Evolutionary conservation across 2,888 invertebrate genomes (phyloP).

Genomic region (Trichopria drosophilae): DNA sequence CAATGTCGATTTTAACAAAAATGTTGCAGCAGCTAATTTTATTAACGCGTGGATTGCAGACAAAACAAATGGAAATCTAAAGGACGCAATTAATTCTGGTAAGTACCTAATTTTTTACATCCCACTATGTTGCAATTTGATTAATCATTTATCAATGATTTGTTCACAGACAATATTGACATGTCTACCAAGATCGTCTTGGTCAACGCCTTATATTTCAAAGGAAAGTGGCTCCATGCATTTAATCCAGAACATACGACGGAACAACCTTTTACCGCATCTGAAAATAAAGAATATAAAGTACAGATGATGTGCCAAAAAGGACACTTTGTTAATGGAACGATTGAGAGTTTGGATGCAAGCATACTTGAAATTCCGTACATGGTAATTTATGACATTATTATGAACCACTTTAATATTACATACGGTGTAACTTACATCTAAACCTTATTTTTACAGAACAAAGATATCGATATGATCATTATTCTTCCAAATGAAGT

Average conservation of each 20-base stretch:
- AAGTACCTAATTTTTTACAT: too few species aligned
- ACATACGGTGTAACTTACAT: too few species aligned
- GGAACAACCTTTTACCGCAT: slow-evolving; percentile 66
- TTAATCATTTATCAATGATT: too few species aligned
- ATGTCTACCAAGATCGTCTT: slow-evolving; percentile 69
- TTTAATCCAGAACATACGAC: slow-evolving; percentile 62
- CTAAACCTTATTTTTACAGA: slow-evolving; percentile 56
- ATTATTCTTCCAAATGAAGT: slow-evolving; percentile 72
- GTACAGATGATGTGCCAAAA: slow-evolving; percentile 74
- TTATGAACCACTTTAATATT: too few species aligned
- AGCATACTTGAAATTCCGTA: slow-evolving; percentile 75
- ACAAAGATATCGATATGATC: slow-evolving; percentile 72
- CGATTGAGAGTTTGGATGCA: slow-evolving; percentile 62
- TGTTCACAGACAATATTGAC: slow-evolving; percentile 61
- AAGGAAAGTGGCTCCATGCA: slow-evolving; percentile 72
- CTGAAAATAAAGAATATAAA: slow-evolving; percentile 61
- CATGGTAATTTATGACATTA: slow-evolving; percentile 49
- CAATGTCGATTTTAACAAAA: too few species aligned
- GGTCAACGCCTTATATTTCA: slow-evolving; percentile 85
- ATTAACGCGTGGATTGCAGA: too few species aligned
- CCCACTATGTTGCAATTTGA: too few species aligned
- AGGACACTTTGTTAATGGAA: slow-evolving; percentile 60
- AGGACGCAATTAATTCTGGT: too few species aligned
- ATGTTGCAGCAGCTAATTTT: too few species aligned
- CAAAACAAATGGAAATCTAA: too few species aligned